Evolutionary conservation across 2,113 vertebrate species (phyloP), one percentile per base, ranked within the genome.

Genomic region (Australoheros scitulus): DNA sequence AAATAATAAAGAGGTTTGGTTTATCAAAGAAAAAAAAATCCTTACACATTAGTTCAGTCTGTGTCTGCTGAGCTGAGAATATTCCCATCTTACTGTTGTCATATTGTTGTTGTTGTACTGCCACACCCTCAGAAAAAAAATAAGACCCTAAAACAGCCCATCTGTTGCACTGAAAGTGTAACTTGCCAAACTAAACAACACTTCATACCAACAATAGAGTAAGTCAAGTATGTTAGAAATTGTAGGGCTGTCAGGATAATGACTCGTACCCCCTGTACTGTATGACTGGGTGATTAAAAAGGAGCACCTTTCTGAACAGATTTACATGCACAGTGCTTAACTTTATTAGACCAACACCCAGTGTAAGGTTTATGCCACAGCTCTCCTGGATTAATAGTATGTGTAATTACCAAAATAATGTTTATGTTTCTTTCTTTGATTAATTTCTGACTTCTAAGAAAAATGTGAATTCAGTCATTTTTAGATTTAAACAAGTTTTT

Each of bases 271-370:
- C 43, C 11, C 11, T 47, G 11, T 11, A 47, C 13, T 13, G 13
- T 5, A 47, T 14, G 43, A 47, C 1, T 43, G 11, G 41, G 41
- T 43, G 41, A 13, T 43, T 68, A 22, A 68, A 68, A 26, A 68
- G 15, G 26, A 41, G 10, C 47, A 18, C 22, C 3, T 29, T 68
- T 47, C 43, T 41, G 3, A 29, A 18, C 47, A 11, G 41, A 47
- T 26, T 43, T 0, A 0, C 64, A 68, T 50, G 22, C 29, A 29
- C 41, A 47, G 22, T 17, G 63, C 63, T 17, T 26, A 18, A 47
- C 36, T 38, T 38, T 38, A 38, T 38, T 38, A 38, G 36, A 38
- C 38, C 22, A 0, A 5, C 41, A 47, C 1, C 22, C 6, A 68
- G 47, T 18, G 0, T 47, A 26, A 17, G 38, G 22, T 26, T 26